Conservation (phyloP, 2,888 invertebrate species). For the Drosophila recens region DNA sequence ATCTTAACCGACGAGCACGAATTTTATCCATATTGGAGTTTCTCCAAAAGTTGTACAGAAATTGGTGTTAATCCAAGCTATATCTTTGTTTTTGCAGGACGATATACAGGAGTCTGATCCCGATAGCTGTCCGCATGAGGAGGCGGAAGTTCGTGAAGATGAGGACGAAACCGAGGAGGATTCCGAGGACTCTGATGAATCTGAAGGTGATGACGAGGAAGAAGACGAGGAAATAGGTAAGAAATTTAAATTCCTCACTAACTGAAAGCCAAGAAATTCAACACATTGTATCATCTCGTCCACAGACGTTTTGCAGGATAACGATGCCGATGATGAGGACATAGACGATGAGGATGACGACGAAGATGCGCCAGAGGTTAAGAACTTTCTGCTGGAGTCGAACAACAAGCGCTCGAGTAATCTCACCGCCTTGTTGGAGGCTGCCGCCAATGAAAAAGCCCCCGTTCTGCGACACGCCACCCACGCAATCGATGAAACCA, state of each 20-base stretch:
- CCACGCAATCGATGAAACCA: conserved; percentile 98
- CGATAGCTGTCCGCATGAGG: conserved; percentile 85
- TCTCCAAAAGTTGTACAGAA: not conserved
- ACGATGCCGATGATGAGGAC: conserved; percentile 85
- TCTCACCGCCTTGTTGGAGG: conserved; percentile 96
- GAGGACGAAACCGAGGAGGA: conserved; percentile 84
- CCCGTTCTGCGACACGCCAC: conserved; percentile 86
- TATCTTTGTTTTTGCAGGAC: conserved; percentile 77
- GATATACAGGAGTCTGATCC: conserved; percentile 85
- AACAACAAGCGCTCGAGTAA: conserved; percentile 85
- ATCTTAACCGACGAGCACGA: conserved; percentile 43
- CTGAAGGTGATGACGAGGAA: conserved; percentile 85
- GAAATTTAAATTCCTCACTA: not conserved
- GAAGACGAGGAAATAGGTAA: conserved; percentile 85
- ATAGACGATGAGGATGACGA: conserved; percentile 85
- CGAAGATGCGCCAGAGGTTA: conserved; percentile 83
- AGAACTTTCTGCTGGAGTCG: conserved; percentile 86
- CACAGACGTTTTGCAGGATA: conserved; percentile 79
- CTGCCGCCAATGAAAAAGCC: conserved; percentile 88
- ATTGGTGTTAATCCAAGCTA: conserved; percentile 4
- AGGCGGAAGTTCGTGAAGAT: conserved; percentile 83
- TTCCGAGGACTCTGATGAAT: conserved; percentile 85
- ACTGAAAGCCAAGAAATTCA: not conserved
- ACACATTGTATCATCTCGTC: not conserved
- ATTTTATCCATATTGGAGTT: conserved; percentile 3